Conservation (phyloP, 2,888 invertebrate species). For the Spilarctia lutea region DNA sequence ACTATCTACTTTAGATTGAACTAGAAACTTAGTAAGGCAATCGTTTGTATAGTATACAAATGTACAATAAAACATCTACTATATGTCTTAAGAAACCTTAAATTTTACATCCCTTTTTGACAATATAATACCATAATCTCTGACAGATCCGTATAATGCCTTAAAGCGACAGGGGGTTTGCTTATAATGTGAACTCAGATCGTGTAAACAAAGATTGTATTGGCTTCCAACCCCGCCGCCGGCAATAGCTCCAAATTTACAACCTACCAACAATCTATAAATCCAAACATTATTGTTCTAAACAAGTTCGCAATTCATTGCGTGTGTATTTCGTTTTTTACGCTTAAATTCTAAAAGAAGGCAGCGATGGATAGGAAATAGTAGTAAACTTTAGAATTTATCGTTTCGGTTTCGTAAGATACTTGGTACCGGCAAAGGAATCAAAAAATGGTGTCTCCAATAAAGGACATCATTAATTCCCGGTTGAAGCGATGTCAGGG, state of each 20-base stretch:
- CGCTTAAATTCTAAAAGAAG: neutral
- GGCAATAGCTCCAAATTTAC: constrained; percentile 39
- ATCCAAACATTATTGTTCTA: neutral
- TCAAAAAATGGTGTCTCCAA: constrained; percentile 90
- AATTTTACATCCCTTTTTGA: constrained; percentile 55
- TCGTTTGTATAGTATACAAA: neutral
- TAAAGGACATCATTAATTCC: constrained; percentile 91
- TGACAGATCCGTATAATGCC: constrained; percentile 71
- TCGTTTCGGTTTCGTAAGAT: constrained; percentile 24
- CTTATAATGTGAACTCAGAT: constrained; percentile 72
- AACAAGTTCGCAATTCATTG: constrained; percentile 14
- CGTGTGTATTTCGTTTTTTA: neutral
- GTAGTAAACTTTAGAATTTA: neutral
- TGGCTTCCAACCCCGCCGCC: constrained; percentile 67
- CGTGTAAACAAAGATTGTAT: constrained; percentile 80
- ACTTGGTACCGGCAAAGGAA: constrained; percentile 66
- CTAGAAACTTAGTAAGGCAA: neutral
- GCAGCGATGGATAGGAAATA: constrained; percentile 25
- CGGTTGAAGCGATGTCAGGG: constrained; percentile 65
- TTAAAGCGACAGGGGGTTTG: constrained; percentile 71
- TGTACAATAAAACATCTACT: neutral
- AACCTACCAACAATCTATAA: constrained; percentile 10
- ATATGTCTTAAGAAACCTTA: constrained; percentile 25
- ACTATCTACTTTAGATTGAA: neutral
- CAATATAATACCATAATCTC: constrained; percentile 63